Conservation (phyloP, 2,888 invertebrate genomes). For the Xylota segnis region DNA sequence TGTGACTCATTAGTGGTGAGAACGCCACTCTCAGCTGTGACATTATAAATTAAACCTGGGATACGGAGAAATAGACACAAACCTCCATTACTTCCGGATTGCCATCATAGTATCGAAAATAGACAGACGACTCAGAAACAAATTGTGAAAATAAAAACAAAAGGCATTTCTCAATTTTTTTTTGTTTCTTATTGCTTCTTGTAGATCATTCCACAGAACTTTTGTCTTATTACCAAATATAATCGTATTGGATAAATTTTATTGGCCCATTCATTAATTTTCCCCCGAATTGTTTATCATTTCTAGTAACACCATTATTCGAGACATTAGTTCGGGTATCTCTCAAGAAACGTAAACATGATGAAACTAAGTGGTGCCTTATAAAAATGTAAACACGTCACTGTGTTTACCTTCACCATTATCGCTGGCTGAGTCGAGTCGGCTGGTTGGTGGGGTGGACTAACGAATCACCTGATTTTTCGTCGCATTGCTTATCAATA, state of each 20-base stretch:
- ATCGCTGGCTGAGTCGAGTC: neutral
- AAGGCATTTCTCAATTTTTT: neutral
- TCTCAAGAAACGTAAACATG: conserved; percentile 17
- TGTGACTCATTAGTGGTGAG: neutral
- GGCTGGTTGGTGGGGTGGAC: neutral
- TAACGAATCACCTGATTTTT: conserved; percentile 15
- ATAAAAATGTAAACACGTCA: conserved; percentile 11
- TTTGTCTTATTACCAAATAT: neutral
- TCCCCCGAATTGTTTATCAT: conserved; percentile 5
- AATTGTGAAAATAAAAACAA: conserved; percentile 1
- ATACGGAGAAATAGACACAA: neutral
- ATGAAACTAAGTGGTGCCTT: conserved; percentile 25
- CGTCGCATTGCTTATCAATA: conserved; percentile 5
- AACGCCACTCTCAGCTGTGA: neutral
- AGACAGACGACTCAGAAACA: neutral
- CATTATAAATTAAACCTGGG: neutral
- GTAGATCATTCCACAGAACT: neutral
- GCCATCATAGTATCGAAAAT: neutral
- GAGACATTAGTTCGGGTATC: conserved; percentile 1
- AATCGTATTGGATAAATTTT: conserved; percentile 8
- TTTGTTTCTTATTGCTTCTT: neutral
- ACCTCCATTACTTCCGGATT: neutral
- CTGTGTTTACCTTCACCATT: neutral
- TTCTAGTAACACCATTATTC: conserved; percentile 29
- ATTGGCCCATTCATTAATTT: conserved; percentile 28